These are phyloP conservation scores for Taeniopygia guttata DNA, from an alignment of 2,797 vertebrate genomes.

Conservation along the genomic window DNA sequence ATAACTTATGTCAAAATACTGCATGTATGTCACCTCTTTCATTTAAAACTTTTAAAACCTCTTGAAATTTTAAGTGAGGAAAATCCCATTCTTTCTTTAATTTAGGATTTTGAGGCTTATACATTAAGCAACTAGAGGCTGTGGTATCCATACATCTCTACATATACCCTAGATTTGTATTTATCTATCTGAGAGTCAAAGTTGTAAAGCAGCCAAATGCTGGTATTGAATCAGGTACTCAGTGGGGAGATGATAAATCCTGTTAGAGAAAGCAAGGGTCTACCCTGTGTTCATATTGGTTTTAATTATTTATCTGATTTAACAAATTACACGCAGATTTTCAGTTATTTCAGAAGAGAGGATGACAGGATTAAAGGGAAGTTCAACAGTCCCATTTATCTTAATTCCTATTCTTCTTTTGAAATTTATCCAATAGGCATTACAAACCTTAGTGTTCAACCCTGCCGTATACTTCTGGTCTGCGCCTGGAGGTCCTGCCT, in stretches of 20 bases:
- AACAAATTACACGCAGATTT: not conserved
- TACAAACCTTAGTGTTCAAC: not conserved
- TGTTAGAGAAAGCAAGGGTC: not conserved
- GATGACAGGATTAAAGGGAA: not conserved
- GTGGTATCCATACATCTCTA: not conserved
- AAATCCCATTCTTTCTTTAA: not conserved
- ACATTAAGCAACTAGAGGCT: not conserved
- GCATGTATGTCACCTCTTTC: not conserved
- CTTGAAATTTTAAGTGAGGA: not conserved
- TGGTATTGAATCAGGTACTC: not conserved
- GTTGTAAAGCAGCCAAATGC: not conserved
- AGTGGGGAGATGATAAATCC: not conserved
- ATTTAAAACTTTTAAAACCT: not conserved
- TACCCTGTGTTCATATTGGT: not conserved
- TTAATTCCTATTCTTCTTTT: not conserved
- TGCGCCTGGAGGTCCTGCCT: rapidly evolving
- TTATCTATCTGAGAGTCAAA: not conserved
- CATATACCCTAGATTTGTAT: not conserved
- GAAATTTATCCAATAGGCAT: not conserved
- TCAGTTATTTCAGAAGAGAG: not conserved
- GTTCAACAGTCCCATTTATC: not conserved
- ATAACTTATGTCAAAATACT: not conserved
- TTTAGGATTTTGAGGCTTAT: not conserved
- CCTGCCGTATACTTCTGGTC: rapidly evolving
- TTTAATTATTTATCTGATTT: not conserved